These are phyloP conservation scores for Chaetura pelagica DNA, from an alignment of 2,113 vertebrate genomes.

Conservation along the genomic window DNA sequence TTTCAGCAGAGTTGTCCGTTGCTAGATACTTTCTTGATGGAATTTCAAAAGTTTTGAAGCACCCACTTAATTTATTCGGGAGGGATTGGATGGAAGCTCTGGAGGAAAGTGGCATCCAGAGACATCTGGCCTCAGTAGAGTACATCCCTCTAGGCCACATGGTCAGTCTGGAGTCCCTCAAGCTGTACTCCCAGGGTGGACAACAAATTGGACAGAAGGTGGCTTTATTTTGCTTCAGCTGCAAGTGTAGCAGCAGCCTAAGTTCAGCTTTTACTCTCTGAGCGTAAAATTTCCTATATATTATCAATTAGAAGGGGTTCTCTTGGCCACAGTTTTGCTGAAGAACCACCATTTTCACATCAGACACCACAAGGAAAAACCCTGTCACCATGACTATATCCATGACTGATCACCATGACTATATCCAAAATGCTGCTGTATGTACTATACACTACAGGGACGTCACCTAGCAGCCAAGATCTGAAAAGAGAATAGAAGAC, in stretches of 20 bases:
- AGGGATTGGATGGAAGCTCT: neutral
- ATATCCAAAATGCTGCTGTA: neutral
- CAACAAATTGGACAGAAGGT: accelerated
- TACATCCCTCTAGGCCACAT: neutral
- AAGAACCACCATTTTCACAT: neutral
- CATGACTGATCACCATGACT: neutral
- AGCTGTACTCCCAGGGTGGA: neutral
- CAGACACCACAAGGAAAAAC: neutral
- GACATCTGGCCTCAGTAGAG: neutral
- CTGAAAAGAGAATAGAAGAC: neutral
- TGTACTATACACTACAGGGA: neutral
- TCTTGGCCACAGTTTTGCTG: neutral
- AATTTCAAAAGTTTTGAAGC: neutral
- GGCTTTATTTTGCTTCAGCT: neutral
- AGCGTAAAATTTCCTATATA: neutral
- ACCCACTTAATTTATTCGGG: neutral
- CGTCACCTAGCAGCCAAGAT: neutral
- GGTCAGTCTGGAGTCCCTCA: neutral
- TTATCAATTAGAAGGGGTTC: neutral
- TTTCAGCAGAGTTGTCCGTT: neutral
- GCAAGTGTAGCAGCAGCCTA: neutral
- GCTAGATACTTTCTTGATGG: neutral
- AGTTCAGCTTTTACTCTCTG: neutral
- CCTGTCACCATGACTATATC: neutral
- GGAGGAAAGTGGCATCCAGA: neutral